Evolutionary conservation across 2,113 vertebrate species (phyloP), one percentile per base, ranked within the genome.

Genomic region (Gadus chalcogrammus): DNA sequence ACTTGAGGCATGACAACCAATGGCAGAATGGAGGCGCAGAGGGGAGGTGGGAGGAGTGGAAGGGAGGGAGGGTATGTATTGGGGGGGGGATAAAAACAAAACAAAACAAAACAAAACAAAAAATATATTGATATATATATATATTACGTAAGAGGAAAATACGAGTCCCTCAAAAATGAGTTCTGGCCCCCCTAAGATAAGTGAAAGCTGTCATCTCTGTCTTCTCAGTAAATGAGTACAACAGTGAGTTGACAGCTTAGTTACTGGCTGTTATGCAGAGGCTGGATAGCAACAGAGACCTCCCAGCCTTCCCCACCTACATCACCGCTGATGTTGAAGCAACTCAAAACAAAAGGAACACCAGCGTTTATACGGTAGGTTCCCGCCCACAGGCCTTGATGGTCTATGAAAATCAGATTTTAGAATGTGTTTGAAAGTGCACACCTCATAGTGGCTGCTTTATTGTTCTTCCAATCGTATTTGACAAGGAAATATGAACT

Each of bases 151-250:
- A 55, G 60, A 80, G 31, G 61, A 72, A 74, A 70, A 74, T 35
- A 68, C 78, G 73, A 69, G 73, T 63, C 55, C 74, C 71, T 79
- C 20, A 74, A 83, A 48, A 83, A 86, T 84, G 71, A 82, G 76
- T 79, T 82, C 78, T 76, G 71, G 73, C 62, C 71, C 58, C 62
- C 58, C 62, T 69, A 38, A 84, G 79, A 83, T 12, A 66, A 67
- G 67, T 17, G 67, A 52, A 67, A 72, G 67, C 74, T 82, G 81
- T 84, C 82, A 81, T 76, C 71, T 81, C 67, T 74, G 79, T 84
- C 82, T 79, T 76, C 71, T 82, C 67, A 72, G 79, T 80, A 83
- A 83, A 88, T 79, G 73, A 82, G 74, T 80, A 84, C 81, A 84
- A 73, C 68, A 77, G 56, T 24, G 68, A n/a, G 22, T 35, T 81